A percentile compares a stretch with the other conserved stretches of the same genome.
phyloP scores from a whole-genome alignment of 2,797 vertebrate species.

The Microtus agrestis region DNA sequence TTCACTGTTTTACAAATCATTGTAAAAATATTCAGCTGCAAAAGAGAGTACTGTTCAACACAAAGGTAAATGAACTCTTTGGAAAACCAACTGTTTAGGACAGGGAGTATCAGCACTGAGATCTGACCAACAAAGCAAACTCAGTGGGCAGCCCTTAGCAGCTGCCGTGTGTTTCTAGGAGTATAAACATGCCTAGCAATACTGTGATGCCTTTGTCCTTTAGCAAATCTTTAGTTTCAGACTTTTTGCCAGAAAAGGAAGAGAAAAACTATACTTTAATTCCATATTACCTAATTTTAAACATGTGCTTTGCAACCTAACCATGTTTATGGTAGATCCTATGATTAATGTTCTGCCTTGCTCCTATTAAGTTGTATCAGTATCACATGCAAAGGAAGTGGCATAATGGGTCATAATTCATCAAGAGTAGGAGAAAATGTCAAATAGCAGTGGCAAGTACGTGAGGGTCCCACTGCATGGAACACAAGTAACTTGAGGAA shows the following conservation, averaged over 20 bases:
- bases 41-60: background rate
- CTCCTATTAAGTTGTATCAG: constrained; percentile 65
- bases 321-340: constrained; percentile 58
- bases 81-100: constrained; percentile 36
- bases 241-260: background rate
- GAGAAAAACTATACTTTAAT: background rate
- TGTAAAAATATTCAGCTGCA: constrained; percentile 18
- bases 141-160: background rate
- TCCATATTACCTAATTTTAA: constrained; percentile 56
- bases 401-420: constrained; percentile 30
- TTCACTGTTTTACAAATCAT: background rate
- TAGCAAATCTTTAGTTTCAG: constrained; percentile 57
- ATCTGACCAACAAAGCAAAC: background rate
- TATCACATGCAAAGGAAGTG: constrained; percentile 55
- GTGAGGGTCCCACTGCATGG: background rate
- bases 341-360: constrained; percentile 53
- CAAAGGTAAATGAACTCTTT: background rate
- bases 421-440: constrained; percentile 66
- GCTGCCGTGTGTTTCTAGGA: constrained; percentile 18
- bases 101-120: background rate
- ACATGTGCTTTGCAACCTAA: constrained; percentile 55
- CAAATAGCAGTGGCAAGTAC: constrained; percentile 41
- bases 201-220: constrained; percentile 40
- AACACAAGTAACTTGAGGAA: constrained; percentile 68
- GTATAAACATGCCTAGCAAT: background rate